Percentiles rank a stretch among this genome's conserved stretches.
Conservation (phyloP, 2,888 invertebrate species). For the Cryptocephalus moraei region DNA sequence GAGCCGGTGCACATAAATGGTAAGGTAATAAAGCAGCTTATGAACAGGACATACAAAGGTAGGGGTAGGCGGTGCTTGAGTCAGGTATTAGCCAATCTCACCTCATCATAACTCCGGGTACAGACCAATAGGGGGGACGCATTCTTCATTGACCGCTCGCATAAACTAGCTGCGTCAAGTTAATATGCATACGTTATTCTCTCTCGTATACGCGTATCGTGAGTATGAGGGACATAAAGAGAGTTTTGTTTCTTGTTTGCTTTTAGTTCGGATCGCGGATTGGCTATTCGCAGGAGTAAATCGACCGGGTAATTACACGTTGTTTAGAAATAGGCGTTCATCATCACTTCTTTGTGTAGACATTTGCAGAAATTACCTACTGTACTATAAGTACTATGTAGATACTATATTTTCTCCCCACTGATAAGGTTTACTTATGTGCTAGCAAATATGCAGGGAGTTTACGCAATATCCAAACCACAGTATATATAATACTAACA, state of each 20-base stretch:
- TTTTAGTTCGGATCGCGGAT: neutral
- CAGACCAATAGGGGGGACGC: constrained; percentile 34
- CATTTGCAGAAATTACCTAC: too few relatives aligned
- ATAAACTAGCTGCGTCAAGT: constrained; percentile 36
- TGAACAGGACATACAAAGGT: constrained; percentile 34
- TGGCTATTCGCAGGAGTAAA: too few relatives aligned
- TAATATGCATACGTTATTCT: constrained; percentile 27
- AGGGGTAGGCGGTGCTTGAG: constrained; percentile 34
- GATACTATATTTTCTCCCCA: too few relatives aligned
- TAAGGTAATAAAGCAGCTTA: constrained; percentile 37
- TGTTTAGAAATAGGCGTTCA: too few relatives aligned
- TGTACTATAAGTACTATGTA: too few relatives aligned
- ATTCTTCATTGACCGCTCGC: constrained; percentile 38
- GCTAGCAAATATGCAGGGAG: too few relatives aligned
- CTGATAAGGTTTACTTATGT: too few relatives aligned
- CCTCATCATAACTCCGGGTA: constrained; percentile 39
- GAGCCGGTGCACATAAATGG: constrained; percentile 18
- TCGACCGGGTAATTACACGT: too few relatives aligned
- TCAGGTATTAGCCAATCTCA: constrained; percentile 39
- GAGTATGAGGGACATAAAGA: constrained; percentile 16
- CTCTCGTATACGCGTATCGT: too few relatives aligned
- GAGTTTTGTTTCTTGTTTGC: constrained; percentile 3
- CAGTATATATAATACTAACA: too few relatives aligned
- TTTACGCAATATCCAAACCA: too few relatives aligned
- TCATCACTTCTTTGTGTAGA: too few relatives aligned